Percentiles rank a stretch among this genome's conserved stretches.
These are phyloP conservation scores for Agrochola lychnidis DNA, from an alignment of 2,888 invertebrate genomes.

Conservation along the genomic window DNA sequence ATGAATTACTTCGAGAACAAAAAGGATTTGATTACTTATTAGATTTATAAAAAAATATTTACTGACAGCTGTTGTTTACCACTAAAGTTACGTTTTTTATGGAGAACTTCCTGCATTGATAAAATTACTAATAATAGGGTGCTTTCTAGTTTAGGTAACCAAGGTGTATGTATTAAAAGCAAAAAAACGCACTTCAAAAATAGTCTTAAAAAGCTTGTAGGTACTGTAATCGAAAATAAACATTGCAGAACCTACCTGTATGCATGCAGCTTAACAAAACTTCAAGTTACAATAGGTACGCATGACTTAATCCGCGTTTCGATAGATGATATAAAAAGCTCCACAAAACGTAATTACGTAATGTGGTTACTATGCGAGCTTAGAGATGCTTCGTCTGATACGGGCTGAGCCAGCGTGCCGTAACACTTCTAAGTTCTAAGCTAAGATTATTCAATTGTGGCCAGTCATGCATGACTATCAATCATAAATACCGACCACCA, in stretches of 20 bases:
- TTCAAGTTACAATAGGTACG: conserved; percentile 54
- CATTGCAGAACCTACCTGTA: conserved; percentile 15
- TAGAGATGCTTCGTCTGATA: conserved; percentile 49
- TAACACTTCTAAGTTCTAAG: conserved; percentile 60
- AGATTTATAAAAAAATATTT: background rate
- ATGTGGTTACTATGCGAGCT: conserved; percentile 60
- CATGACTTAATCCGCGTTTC: conserved; percentile 74
- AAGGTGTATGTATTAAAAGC: background rate
- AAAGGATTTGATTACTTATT: background rate
- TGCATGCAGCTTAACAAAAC: conserved; percentile 54
- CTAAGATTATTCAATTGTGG: conserved; percentile 66
- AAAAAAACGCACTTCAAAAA: background rate
- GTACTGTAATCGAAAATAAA: no score
- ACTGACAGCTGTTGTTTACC: background rate
- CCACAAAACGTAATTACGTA: conserved; percentile 75
- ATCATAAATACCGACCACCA: conserved; percentile 61
- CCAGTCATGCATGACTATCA: conserved; percentile 70
- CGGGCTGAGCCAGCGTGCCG: conserved; percentile 41
- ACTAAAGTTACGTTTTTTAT: background rate
- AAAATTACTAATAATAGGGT: background rate
- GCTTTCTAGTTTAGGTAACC: background rate
- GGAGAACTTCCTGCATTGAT: background rate
- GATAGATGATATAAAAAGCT: conserved; percentile 70
- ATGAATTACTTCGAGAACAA: conserved; percentile 10
- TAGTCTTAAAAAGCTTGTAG: background rate